Conservation (phyloP, 2,113 vertebrate species). For the Romanogobio albipinnatus region DNA sequence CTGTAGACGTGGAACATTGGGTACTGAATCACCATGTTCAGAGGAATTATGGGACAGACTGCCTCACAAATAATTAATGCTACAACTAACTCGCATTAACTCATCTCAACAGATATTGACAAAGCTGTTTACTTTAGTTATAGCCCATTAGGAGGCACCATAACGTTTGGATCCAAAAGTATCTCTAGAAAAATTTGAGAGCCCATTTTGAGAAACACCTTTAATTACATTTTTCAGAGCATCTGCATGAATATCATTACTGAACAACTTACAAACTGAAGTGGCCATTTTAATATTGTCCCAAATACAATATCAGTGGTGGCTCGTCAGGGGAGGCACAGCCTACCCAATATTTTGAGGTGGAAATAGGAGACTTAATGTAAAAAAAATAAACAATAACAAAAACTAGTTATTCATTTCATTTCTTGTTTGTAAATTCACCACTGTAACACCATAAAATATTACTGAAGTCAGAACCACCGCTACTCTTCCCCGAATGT, state of each 20-base stretch:
- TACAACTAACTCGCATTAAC: slow-evolving; percentile 6
- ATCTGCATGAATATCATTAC: neutral
- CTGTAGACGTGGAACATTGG: neutral
- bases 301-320: neutral
- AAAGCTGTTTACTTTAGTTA: slow-evolving; percentile 20
- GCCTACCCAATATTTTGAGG: no score
- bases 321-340: no score
- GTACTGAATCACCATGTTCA: slow-evolving; percentile 17
- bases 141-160: neutral
- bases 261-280: neutral
- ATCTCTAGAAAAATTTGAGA: neutral
- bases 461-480: no score
- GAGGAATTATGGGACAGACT: slow-evolving; percentile 30
- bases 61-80: slow-evolving; percentile 33
- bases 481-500: no score
- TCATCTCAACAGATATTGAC: slow-evolving; percentile 10
- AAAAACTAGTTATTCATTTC: no score
- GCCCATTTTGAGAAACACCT: neutral
- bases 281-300: neutral
- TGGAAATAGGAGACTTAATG: no score
- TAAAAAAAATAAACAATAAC: no score
- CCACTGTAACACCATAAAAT: no score
- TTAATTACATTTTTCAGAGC: neutral
- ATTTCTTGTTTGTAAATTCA: no score
- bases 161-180: neutral